Percentiles rank a stretch among this genome's conserved stretches.
phyloP scores from a whole-genome alignment of 1,140 invertebrate genomes.

The Leptinotarsa lineolata region DNA sequence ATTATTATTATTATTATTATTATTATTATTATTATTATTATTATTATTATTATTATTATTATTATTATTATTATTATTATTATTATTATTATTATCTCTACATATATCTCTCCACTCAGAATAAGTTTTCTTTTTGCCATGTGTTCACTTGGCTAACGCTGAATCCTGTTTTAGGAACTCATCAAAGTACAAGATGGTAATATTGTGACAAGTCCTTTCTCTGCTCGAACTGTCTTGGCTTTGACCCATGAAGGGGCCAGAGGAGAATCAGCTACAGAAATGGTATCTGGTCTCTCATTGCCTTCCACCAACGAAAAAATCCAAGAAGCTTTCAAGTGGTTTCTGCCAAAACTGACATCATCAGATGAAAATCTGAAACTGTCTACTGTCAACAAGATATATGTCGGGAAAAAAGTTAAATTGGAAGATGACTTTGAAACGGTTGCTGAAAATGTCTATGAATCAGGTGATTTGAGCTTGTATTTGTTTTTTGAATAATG shows the following conservation, averaged over 20 bases:
- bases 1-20: too few species aligned
- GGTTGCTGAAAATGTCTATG: conserved; percentile 6
- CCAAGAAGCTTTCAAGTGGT: not conserved
- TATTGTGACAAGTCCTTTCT: conserved; percentile 15
- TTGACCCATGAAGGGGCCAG: conserved; percentile 12
- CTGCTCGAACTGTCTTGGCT: conserved; percentile 16
- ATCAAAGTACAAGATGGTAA: conserved; percentile 7
- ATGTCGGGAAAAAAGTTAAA: not conserved
- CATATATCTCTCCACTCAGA: too few species aligned
- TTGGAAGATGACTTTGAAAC: conserved; percentile 20
- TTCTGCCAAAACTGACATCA: conserved; percentile 1
- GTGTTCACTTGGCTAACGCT: not conserved
- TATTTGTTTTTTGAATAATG: not conserved
- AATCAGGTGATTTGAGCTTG: conserved; percentile 47
- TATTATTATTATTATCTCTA: too few species aligned
- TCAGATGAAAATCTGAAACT: not conserved
- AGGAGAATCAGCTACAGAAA: not conserved
- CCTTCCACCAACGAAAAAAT: not conserved
- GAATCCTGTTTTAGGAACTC: not conserved
- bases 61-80: too few species aligned
- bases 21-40: too few species aligned
- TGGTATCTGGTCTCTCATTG: not conserved
- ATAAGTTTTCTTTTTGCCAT: too few species aligned
- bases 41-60: too few species aligned
- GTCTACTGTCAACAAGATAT: conserved; percentile 13